phyloP scores from a whole-genome alignment of 2,888 invertebrate genomes.

The Eucriotettix oculatus region DNA sequence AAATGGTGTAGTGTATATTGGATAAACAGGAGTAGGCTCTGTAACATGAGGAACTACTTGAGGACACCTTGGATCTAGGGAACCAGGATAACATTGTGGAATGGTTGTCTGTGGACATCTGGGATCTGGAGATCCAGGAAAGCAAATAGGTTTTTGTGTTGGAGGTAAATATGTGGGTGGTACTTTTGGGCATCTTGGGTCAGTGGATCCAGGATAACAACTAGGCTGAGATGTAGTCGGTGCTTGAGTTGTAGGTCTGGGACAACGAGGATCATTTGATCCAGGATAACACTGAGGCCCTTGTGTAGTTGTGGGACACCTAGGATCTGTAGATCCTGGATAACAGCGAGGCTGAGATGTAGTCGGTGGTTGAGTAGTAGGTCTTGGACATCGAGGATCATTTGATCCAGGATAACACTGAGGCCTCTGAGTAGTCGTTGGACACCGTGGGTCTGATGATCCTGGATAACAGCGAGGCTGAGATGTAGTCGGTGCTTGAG shows the following conservation, averaged over 20 bases:
- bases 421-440: constrained; percentile 10
- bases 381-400: constrained; percentile 9
- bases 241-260: constrained; percentile 18
- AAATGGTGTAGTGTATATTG: constrained; percentile 7
- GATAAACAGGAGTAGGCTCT: constrained; percentile 1
- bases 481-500: constrained; percentile 14
- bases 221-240: constrained; percentile 13
- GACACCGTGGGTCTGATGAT: constrained; percentile 14
- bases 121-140: constrained; percentile 11
- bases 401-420: constrained; percentile 15
- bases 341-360: constrained; percentile 19
- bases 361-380: constrained; percentile 6
- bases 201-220: constrained; percentile 14
- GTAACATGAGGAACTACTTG: constrained; percentile 6
- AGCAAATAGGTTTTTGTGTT: constrained; percentile 19
- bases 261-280: constrained; percentile 7
- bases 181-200: constrained; percentile 19
- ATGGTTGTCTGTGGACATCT: constrained; percentile 17
- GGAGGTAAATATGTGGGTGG: constrained; percentile 5
- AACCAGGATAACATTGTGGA: constrained; percentile 12
- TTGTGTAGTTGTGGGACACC: constrained; percentile 13
- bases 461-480: constrained; percentile 16
- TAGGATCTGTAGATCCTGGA: constrained; percentile 11
- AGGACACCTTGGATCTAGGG: constrained; percentile 9
- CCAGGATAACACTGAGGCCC: constrained; percentile 20